Conservation (phyloP, 2,888 invertebrate genomes). For the Nephrocerus scutellatus region DNA sequence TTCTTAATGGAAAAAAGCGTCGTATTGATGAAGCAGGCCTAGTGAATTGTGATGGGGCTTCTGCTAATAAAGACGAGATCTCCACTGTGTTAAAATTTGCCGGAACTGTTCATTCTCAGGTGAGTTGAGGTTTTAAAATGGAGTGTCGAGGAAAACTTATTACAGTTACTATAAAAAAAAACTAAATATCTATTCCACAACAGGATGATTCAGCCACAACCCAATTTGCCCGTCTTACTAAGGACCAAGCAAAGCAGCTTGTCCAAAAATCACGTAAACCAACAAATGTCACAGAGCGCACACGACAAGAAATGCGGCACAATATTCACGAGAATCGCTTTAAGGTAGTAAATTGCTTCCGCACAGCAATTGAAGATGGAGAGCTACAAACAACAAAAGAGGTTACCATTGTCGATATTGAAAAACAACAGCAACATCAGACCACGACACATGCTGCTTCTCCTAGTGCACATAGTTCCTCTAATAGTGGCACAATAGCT, state of each 20-base stretch:
- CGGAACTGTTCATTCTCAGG: conserved; percentile 63
- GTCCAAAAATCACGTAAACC: conserved; percentile 49
- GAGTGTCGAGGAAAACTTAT: background rate
- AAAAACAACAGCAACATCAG: conserved; percentile 37
- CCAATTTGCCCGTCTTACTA: conserved; percentile 48
- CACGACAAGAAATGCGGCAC: conserved; percentile 47
- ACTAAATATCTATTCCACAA: background rate
- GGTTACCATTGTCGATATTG: conserved; percentile 56
- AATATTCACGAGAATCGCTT: conserved; percentile 51
- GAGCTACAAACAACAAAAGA: conserved; percentile 21
- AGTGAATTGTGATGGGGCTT: too few species aligned
- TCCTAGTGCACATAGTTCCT: conserved; percentile 18
- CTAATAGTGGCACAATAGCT: too few species aligned
- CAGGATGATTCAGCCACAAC: conserved; percentile 49
- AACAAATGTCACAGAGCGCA: conserved; percentile 47
- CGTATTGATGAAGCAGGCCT: conserved; percentile 52
- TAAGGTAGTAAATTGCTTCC: conserved; percentile 55
- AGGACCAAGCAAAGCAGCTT: conserved; percentile 48
- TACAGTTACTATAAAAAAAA: background rate
- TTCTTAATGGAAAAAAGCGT: conserved; percentile 63
- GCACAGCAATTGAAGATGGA: conserved; percentile 39
- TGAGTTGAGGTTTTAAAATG: conserved; percentile 38
- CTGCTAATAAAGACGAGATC: conserved; percentile 44
- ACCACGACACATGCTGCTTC: conserved; percentile 3
- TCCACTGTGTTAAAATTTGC: conserved; percentile 65